Conservation (phyloP, 2,113 vertebrate genomes). For the Crotalus tigris region DNA sequence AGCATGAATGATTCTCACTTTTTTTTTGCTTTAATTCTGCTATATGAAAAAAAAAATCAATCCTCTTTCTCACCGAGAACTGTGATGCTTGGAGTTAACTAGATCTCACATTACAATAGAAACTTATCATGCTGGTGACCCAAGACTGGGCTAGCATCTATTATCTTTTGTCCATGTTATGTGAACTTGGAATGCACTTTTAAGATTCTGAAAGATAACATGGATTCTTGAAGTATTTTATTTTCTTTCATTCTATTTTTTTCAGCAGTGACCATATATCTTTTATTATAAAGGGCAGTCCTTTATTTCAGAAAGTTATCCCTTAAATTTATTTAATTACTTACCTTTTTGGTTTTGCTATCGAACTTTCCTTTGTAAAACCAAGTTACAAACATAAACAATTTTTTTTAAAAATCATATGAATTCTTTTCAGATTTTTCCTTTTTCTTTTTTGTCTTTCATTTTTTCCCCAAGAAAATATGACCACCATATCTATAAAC, state of each 20-base stretch:
- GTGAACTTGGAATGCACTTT: not conserved
- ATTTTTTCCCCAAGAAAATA: not conserved
- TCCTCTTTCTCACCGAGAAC: not conserved
- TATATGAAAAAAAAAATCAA: not conserved
- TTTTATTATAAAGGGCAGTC: too few species aligned
- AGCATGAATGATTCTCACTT: not conserved
- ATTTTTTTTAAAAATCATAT: not conserved
- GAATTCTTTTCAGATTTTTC: not conserved
- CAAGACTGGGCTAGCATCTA: not conserved
- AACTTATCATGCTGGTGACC: not conserved
- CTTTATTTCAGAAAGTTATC: not conserved
- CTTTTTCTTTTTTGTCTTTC: not conserved
- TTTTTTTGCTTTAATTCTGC: not conserved
- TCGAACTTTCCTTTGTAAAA: not conserved
- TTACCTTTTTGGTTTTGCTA: not conserved
- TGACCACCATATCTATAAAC: not conserved
- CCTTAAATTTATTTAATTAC: not conserved
- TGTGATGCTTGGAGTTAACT: not conserved
- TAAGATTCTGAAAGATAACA: not conserved
- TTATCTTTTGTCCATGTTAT: not conserved
- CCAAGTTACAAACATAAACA: not conserved
- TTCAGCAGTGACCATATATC: not conserved
- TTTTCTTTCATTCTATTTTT: conserved; percentile 4
- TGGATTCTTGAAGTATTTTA: not conserved
- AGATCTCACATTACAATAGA: not conserved